Base-by-base conservation (phyloP, 2,888 invertebrate genomes). In the Adelphocoris suturalis region DNA sequence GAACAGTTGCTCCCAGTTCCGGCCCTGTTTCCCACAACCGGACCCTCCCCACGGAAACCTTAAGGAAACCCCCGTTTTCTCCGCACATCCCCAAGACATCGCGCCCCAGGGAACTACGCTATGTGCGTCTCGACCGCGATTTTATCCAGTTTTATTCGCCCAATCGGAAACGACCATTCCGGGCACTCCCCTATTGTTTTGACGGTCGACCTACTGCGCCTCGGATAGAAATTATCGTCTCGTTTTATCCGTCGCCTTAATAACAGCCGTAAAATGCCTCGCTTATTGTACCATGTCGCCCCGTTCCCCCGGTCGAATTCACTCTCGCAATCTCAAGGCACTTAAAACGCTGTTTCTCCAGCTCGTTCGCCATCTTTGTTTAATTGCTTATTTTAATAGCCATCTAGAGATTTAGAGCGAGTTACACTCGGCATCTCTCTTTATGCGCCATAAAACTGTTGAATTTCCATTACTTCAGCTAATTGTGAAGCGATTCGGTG, bases 181-280 rank as follows among this genome's bases (percentile, higher is more conserved):
- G 12, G n/a, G 23, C 19, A 0, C 19, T 19, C 19, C 61, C 19
- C 61, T 19, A 61, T 23, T 23, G 68, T 68, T 68, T 68, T 68
- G 68, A 68, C 68, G 68, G 68, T 68, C 68, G 68, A 68, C 68
- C 68, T 68, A 68, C 68, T 68, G 23, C 68, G 27, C 68, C 68
- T 68, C 68, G 23, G 23, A 27, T 68, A 5, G 68, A 68, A 68
- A 68, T 27, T 68, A 68, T 68, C 23, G 19, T 68, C 68, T 68
- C n/a, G 57, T 57, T 68, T 68, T 27, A 27, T 27, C 27, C 68
- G 12, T 19, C 27, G 52, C 19, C 68, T 7, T 68, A 23, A 68
- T 27, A 68, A 27, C 68, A 7, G 23, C 23, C 68, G 68, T 68
- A 23, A 27, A 68, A 68, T 23, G 68, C 68, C 68, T 68, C 13